Conservation (phyloP, 2,888 invertebrate species). For the Pollenia griseotomentosa region DNA sequence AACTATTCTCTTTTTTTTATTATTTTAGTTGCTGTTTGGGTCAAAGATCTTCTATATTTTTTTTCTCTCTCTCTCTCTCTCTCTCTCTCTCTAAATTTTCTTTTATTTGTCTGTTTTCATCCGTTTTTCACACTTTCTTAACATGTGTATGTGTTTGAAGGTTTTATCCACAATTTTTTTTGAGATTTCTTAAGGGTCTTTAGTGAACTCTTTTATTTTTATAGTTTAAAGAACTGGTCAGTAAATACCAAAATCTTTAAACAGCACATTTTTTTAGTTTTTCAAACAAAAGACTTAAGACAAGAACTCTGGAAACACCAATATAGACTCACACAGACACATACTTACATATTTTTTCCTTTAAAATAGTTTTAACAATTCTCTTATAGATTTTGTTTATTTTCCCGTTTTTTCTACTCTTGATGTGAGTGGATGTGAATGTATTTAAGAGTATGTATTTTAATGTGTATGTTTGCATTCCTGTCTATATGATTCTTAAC, state of each 20-base stretch:
- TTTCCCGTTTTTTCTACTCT: constrained; percentile 17
- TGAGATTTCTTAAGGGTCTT: constrained; percentile 22
- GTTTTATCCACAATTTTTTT: constrained; percentile 14
- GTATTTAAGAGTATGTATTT: constrained; percentile 4
- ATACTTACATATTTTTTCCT: neutral
- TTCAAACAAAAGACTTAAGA: neutral
- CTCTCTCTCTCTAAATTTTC: constrained; percentile 16
- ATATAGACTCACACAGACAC: neutral
- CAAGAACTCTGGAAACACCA: neutral
- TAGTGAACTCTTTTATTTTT: constrained; percentile 35
- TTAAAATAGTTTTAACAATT: constrained; percentile 10
- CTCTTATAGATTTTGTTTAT: constrained; percentile 1
- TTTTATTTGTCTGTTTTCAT: constrained; percentile 1
- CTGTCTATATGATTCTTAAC: constrained; percentile 30
- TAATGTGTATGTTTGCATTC: constrained; percentile 19
- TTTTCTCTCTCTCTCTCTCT: neutral
- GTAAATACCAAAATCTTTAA: neutral
- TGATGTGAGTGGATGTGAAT: neutral
- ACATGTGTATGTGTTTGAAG: neutral
- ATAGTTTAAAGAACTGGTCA: constrained; percentile 38
- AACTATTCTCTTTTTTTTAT: constrained; percentile 28
- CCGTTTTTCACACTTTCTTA: neutral
- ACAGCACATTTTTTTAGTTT: too few species aligned
- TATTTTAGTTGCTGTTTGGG: constrained; percentile 45
- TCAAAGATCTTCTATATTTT: constrained; percentile 62